phyloP scores from a whole-genome alignment of 1,140 invertebrate genomes.

The Penaeus chinensis region DNA sequence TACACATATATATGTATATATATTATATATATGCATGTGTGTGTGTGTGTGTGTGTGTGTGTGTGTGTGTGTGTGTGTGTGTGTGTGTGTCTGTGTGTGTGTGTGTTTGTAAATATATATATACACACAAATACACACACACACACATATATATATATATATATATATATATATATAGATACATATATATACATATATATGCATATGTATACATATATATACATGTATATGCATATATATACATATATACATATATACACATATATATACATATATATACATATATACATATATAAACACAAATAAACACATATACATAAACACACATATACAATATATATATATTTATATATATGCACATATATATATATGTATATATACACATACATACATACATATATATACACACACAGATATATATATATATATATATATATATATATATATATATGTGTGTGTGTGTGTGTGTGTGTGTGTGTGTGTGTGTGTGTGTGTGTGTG shows the following conservation, averaged over 20 bases:
- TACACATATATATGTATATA: constrained; percentile 1
- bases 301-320: neutral
- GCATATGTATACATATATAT: neutral
- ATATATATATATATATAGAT: neutral
- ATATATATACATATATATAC: neutral
- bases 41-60: neutral
- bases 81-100: neutral
- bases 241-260: neutral
- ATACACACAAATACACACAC: neutral
- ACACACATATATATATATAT: constrained; percentile 3
- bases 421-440: no score
- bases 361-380: neutral
- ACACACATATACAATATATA: neutral
- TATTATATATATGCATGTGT: neutral
- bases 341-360: neutral
- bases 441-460: no score
- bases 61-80: neutral
- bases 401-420: no score
- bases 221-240: neutral
- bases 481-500: no score
- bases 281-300: neutral
- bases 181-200: neutral
- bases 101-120: neutral
- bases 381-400: no score
- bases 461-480: no score